phyloP scores from a whole-genome alignment of 2,888 invertebrate genomes.

The Barypeithes pellucidus region DNA sequence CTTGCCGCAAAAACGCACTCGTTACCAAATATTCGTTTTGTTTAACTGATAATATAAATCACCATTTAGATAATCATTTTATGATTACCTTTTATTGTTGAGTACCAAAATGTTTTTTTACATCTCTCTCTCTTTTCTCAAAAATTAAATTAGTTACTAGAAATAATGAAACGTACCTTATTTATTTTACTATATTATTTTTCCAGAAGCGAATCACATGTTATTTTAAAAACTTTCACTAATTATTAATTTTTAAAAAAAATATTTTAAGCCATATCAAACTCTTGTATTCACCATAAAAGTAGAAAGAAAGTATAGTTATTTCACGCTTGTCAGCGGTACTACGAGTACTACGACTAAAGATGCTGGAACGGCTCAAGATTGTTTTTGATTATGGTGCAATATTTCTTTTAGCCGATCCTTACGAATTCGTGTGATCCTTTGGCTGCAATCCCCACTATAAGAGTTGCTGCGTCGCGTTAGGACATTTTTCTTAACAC shows the following conservation, averaged over 20 bases:
- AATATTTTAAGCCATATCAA: too few relatives aligned
- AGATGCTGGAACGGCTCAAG: constrained; percentile 23
- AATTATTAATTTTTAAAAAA: neutral
- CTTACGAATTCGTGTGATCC: constrained; percentile 26
- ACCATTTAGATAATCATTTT: too few relatives aligned
- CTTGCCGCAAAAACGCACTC: too few relatives aligned
- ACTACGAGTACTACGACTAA: neutral
- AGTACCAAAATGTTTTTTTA: too few relatives aligned
- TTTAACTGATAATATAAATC: too few relatives aligned
- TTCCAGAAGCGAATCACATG: neutral
- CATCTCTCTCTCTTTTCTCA: too few relatives aligned
- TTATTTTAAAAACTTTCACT: neutral
- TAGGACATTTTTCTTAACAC: neutral
- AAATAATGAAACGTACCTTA: too few relatives aligned
- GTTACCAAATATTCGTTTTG: too few relatives aligned
- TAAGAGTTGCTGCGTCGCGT: neutral
- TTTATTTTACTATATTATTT: neutral
- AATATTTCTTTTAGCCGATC: constrained; percentile 32
- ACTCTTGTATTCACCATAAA: too few relatives aligned
- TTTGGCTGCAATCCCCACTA: constrained; percentile 28
- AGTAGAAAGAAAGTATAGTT: neutral
- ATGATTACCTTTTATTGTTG: too few relatives aligned
- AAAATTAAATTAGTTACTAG: neutral
- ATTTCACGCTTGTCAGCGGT: constrained; percentile 4
- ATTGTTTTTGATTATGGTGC: constrained; percentile 31